Base-by-base conservation (phyloP, 2,113 vertebrate genomes). In the Probosciger aterrimus region DNA sequence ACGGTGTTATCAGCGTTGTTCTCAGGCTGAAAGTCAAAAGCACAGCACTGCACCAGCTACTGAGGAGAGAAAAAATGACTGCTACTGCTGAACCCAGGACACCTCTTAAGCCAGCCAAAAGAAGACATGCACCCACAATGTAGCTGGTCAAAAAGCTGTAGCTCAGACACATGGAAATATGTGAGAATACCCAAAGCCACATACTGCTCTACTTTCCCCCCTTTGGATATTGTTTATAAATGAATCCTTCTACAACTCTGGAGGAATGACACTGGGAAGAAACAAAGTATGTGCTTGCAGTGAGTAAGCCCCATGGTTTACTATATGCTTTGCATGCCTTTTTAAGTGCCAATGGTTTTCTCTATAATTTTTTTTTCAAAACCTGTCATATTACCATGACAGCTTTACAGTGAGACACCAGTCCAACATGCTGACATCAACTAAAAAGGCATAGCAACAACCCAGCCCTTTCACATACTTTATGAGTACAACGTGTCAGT, bases 361-460 rank as follows among this genome's bases (percentile, higher is more conserved):
- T 76, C 65, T 23, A 28, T 75, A 8, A 4, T 41, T 84, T 55
- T 63, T 95, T 86, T 47, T 65, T 57, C 77, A 81, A 92, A 92
- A 64, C 88, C 68, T 96, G 92, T 79, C 88, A 90, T 82, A 80
- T 35, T 94, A 90, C 87, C 64, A 55, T 59, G 82, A 81, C 68
- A 92, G 76, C 47, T 93, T 93, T 91, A 90, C 82, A 94, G 79
- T 53, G 79, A 94, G 62, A 93, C 94, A 93, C 53, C 31, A 52
- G 71, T 68, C 83, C 70, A 78, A 78, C 35, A 20, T 55, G 84
- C 80, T 70, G 86, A 80, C 43, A 57, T 78, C 65, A 59, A 82
- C 80, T 78, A 79, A 90, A 76, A 94, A 81, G 67, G 60, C 85
- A 90, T 50, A 92, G 83, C 44, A 93, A 60, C 68, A 92, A 67